Evolutionary conservation across 2,888 invertebrate species (phyloP), one percentile per base, ranked within the genome.

Genomic region (Ormia ochracea): DNA sequence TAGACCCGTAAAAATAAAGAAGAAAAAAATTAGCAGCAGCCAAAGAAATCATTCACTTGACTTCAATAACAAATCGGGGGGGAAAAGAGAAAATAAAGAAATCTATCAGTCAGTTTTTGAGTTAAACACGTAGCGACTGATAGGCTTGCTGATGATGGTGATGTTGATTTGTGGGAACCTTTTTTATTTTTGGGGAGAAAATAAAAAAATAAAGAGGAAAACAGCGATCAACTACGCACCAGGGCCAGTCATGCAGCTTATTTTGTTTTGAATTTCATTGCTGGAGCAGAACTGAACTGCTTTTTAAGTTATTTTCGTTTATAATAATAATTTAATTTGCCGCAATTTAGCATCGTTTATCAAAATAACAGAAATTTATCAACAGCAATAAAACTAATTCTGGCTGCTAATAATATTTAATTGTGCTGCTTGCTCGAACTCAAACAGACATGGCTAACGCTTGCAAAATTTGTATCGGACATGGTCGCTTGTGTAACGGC

Each of bases 331-430:
- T 87, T 88, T 87, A 87, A 88, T 87, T 87, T 88, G 87, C 88
- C 78, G 84, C 88, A 87, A 87, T 87, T 88, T 87, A 87, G 86
- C 86, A 88, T 78, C 88, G 87, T 87, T 87, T 88, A 87, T 87
- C 87, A 78, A 80, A 81, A 75, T 78, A 74, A 68, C 85, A 76
- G 78, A 81, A 65, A 41, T 58, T 58, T 66, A 76, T 77, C 68
- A 78, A 81, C 81, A 82, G 76, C 65, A 77, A 79, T 56, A 73
- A 79, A 79, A 81, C 77, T 80, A 63, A 76, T 69, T 59, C 58
- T 36, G 43, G 21, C 66, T 38, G 12, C 61, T 43, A 54, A 43
- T 63, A 72, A 54, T 36, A 70, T 59, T 48, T 48, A 50, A 59
- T 59, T 52, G 65, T 58, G 58, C n/a, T 50, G 5, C 14, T 45